Percentiles rank a stretch among this genome's conserved stretches.
Conservation (phyloP, 2,113 vertebrate species). For the Ranitomeya imitator region DNA sequence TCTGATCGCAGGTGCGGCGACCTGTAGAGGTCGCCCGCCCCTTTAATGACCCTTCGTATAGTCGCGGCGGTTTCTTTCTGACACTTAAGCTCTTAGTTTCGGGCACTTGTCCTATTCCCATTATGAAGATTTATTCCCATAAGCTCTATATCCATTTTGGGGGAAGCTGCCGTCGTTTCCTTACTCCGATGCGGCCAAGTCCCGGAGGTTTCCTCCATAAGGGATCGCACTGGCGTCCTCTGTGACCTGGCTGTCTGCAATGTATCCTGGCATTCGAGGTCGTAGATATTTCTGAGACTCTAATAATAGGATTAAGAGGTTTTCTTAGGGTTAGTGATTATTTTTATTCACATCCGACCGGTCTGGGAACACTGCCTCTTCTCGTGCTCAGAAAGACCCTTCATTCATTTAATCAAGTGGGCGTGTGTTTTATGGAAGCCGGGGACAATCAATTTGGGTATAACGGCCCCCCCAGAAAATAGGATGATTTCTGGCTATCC, state of each 20-base stretch:
- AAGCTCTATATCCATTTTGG: not conserved
- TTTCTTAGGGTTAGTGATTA: not conserved
- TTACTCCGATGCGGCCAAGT: not conserved
- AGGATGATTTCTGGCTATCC: too few species aligned
- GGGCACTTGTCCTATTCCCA: not conserved
- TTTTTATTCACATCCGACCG: not conserved
- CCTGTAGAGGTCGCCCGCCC: not conserved
- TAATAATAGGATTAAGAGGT: not conserved
- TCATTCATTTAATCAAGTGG: not conserved
- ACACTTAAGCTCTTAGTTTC: not conserved
- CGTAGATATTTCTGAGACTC: not conserved
- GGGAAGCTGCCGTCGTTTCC: not conserved
- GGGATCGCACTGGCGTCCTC: not conserved
- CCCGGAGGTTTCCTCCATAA: not conserved
- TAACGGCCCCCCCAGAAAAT: too few species aligned
- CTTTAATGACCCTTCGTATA: not conserved
- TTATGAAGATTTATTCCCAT: not conserved
- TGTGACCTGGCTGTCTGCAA: not conserved
- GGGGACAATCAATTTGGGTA: not conserved
- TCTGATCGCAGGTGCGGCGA: not conserved
- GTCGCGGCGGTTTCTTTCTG: not conserved
- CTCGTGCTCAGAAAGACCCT: not conserved
- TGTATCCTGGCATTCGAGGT: not conserved
- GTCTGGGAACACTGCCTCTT: not conserved
- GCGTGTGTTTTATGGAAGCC: too few species aligned